Evolutionary conservation across 1,140 invertebrate genomes (phyloP), one percentile per base, ranked within the genome.

Genomic region (Cydia splendana): DNA sequence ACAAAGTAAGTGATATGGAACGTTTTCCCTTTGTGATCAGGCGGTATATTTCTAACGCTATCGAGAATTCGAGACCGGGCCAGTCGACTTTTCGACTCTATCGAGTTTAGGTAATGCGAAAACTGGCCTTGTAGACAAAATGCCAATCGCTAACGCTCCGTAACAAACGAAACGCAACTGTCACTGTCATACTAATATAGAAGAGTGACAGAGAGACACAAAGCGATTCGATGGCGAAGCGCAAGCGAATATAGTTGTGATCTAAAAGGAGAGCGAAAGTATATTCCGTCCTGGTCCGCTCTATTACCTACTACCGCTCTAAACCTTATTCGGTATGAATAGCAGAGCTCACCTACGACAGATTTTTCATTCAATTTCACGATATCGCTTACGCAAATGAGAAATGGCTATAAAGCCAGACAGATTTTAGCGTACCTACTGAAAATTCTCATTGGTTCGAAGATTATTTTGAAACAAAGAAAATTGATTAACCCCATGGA

Each of bases 281-380:
- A 4, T 4, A 38, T 0, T 42, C 38, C 10, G 10, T 42, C 7
- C 38, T 42, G 9, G 38, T 42, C 9, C 9, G 9, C 38, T 42
- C 1, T 1, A 9, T 7, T 10, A n/a, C n/a, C n/a, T n/a, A n/a
- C n/a, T n/a, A n/a, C n/a, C n/a, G 38, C 9, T 42, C 10, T 9
- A 42, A 42, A 10, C 9, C 38, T 42, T 42, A 42, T 7, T 24
- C 6, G 20, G n/a, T 24, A n/a, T 24, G 57, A 62, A 62, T 62
- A 12, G 15, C 20, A 24, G 24, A 24, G 20, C 57, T 42, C n/a
- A 71, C 65, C 30, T 71, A 71, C 67, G 38, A 42, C 67, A 71
- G 34, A 71, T 71, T 71, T 71, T 71, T 45, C 67, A 71, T 71
- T 42, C 67, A 71, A 71, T 71, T 71, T 71, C n/a, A 71, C 34